phyloP scores from a whole-genome alignment of 1,140 invertebrate genomes.

The Telenomus remus region DNA sequence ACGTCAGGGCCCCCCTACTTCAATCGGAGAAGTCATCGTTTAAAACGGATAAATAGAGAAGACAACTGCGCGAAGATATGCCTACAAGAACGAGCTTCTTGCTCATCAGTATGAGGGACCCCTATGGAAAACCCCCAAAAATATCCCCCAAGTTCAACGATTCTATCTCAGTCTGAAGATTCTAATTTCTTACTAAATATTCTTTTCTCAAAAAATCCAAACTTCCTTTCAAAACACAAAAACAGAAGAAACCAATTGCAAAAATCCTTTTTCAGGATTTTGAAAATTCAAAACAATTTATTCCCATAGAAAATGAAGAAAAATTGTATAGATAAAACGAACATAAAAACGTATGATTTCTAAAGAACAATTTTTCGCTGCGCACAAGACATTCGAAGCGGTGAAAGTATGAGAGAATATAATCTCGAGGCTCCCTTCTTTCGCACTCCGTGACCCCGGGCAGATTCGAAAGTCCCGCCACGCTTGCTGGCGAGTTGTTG shows the following conservation, averaged over 20 bases:
- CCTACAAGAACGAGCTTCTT: conserved; percentile 50
- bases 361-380: conserved; percentile 30
- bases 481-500: conserved; percentile 16
- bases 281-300: too few species aligned
- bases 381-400: conserved; percentile 35
- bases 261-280: too few species aligned
- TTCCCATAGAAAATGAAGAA: too few species aligned
- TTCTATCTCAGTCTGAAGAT: not conserved
- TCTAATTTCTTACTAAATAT: not conserved
- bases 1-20: conserved; percentile 69
- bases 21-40: conserved; percentile 69
- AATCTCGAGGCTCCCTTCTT: conserved; percentile 56
- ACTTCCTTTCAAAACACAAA: too few species aligned
- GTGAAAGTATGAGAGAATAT: conserved; percentile 67
- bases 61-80: conserved; percentile 37
- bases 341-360: conserved; percentile 10
- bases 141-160: not conserved
- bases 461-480: conserved; percentile 61
- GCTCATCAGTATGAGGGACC: conserved; percentile 64
- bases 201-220: too few species aligned
- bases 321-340: not conserved
- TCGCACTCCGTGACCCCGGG: conserved; percentile 41
- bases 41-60: conserved; percentile 64
- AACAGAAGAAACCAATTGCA: too few species aligned
- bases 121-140: conserved; percentile 41